phyloP scores from a whole-genome alignment of 2,888 invertebrate species.

The Operophtera brumata region DNA sequence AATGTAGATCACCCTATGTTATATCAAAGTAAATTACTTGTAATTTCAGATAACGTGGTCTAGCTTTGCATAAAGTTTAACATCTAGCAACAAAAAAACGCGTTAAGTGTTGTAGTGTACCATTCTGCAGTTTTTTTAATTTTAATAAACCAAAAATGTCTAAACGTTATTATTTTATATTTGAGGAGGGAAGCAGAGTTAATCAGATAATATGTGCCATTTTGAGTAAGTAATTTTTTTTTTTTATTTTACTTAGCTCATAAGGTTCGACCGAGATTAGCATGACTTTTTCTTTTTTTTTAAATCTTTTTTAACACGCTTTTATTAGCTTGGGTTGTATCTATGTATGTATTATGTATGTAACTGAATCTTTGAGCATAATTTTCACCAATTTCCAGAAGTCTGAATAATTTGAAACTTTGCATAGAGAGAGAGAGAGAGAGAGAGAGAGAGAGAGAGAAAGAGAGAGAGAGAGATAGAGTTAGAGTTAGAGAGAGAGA shows the following conservation, averaged over 20 bases:
- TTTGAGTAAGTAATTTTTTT: conserved; percentile 51
- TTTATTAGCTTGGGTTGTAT: no score
- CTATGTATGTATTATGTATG: no score
- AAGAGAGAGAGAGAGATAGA: no score
- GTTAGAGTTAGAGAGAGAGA: no score
- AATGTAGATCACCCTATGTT: not conserved
- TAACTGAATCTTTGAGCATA: no score
- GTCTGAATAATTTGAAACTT: no score
- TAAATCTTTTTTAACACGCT: no score
- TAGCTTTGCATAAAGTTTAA: not conserved
- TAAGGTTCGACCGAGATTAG: no score
- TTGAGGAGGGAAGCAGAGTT: conserved; percentile 56
- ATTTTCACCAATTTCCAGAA: no score
- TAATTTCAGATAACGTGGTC: not conserved
- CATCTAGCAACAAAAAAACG: not conserved
- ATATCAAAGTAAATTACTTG: not conserved
- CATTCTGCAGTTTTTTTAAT: not conserved
- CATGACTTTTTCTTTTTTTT: no score
- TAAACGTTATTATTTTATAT: conserved; percentile 50
- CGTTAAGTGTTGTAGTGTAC: not conserved
- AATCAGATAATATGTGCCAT: conserved; percentile 67
- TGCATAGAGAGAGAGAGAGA: no score
- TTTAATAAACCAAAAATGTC: conserved; percentile 28
- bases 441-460: no score
- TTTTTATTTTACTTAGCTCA: not conserved